Evolutionary conservation across 2,888 invertebrate genomes (phyloP).

Genomic region (Apamea anceps): DNA sequence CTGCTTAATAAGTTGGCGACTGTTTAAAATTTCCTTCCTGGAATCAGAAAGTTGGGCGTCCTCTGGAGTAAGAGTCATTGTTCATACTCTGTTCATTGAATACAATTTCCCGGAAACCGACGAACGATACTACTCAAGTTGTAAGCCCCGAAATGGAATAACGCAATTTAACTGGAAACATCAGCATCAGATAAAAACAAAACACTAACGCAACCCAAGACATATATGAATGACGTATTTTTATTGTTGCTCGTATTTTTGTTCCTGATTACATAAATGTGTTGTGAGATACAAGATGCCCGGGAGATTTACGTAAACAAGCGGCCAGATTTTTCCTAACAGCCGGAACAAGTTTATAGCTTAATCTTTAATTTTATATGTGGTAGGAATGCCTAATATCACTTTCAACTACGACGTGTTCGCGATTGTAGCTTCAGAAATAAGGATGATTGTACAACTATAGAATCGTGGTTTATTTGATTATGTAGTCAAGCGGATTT

Average conservation of each 20-base stretch:
- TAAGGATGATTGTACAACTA: not conserved
- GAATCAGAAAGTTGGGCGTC: slow-evolving; percentile 17
- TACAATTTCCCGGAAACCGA: not conserved
- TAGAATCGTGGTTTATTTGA: not conserved
- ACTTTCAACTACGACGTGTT: slow-evolving; percentile 28
- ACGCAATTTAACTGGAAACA: slow-evolving; percentile 13
- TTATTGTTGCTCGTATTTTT: slow-evolving; percentile 70
- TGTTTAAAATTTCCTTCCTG: slow-evolving; percentile 24
- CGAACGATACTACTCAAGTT: not conserved
- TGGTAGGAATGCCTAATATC: slow-evolving; percentile 56
- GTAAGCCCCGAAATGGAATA: slow-evolving; percentile 22
- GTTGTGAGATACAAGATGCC: slow-evolving; percentile 60
- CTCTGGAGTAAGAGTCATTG: not conserved
- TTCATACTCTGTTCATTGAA: not conserved
- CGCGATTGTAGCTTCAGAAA: not conserved
- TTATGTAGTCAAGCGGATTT: no score
- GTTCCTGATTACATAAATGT: slow-evolving; percentile 71
- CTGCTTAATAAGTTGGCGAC: slow-evolving; percentile 31
- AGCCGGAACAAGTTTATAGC: slow-evolving; percentile 64
- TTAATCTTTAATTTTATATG: slow-evolving; percentile 73
- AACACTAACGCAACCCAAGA: slow-evolving; percentile 38
- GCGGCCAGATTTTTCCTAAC: slow-evolving; percentile 63
- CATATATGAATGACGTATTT: slow-evolving; percentile 66
- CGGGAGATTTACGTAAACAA: slow-evolving; percentile 71
- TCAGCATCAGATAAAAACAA: slow-evolving; percentile 31